phyloP scores from a whole-genome alignment of 92 coral and sea anemone species.

The Scolanthus callimorphus region DNA sequence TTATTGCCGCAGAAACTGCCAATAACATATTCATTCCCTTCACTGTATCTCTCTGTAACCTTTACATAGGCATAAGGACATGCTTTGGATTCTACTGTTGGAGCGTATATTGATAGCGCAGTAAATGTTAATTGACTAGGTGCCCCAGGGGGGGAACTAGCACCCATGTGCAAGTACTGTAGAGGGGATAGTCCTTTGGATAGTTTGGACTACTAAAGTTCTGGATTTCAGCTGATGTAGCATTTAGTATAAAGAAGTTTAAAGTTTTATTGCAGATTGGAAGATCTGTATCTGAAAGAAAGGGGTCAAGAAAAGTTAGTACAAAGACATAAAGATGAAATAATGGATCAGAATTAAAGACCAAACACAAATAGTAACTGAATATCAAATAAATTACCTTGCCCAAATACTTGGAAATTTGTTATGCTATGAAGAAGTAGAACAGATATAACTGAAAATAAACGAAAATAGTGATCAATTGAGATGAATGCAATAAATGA shows the following conservation, averaged over 20 bases:
- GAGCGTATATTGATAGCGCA: conserved; percentile 24
- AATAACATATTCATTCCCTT: conserved; percentile 19
- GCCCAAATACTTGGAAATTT: too few relatives aligned
- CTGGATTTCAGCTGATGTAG: conserved; percentile 15
- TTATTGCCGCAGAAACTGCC: conserved; percentile 40
- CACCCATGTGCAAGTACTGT: conserved; percentile 28
- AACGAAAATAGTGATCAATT: too few relatives aligned
- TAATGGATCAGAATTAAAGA: too few relatives aligned
- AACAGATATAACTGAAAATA: too few relatives aligned
- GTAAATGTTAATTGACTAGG: conserved; percentile 30
- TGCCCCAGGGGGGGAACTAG: conserved; percentile 20
- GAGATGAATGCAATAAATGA: too few relatives aligned
- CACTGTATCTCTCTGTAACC: conserved; percentile 12
- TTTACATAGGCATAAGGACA: conserved; percentile 34
- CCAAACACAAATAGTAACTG: too few relatives aligned
- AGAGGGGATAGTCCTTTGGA: conserved; percentile 17
- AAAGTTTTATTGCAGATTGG: conserved; percentile 39
- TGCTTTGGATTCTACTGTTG: conserved; percentile 7
- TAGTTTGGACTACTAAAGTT: conserved; percentile 38
- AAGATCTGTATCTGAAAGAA: conserved; percentile 13
- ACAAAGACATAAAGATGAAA: too few relatives aligned
- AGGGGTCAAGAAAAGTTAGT: too few relatives aligned
- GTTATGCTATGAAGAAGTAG: too few relatives aligned
- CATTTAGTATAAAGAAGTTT: conserved; percentile 23
- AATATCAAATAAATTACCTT: too few relatives aligned